phyloP scores from a whole-genome alignment of 2,797 vertebrate species.

The Leuciscus waleckii region DNA sequence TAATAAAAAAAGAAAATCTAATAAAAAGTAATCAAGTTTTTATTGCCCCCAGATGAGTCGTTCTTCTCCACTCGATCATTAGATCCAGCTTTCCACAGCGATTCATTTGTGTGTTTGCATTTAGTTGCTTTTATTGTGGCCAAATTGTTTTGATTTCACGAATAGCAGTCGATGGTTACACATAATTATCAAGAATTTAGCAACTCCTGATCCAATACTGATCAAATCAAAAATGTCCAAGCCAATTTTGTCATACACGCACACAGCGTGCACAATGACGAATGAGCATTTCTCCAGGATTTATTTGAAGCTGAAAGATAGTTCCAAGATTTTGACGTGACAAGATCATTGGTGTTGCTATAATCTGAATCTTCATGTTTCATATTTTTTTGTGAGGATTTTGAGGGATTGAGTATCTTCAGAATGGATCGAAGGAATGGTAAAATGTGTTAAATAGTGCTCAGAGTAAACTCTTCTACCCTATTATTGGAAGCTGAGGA shows the following conservation, averaged over 20 bases:
- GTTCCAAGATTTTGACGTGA: background rate
- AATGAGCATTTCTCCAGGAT: background rate
- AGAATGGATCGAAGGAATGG: background rate
- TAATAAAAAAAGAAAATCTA: slow-evolving; percentile 71
- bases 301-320: background rate
- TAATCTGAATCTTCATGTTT: background rate
- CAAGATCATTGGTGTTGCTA: background rate
- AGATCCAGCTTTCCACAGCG: slow-evolving; percentile 30
- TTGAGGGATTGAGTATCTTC: no score
- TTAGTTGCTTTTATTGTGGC: slow-evolving; percentile 16
- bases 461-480: background rate
- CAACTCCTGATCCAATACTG: slow-evolving; percentile 12
- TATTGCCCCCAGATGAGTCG: slow-evolving; percentile 71
- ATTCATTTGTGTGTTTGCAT: slow-evolving; percentile 29
- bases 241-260: slow-evolving; percentile 24
- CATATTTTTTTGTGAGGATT: background rate
- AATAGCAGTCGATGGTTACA: slow-evolving; percentile 30
- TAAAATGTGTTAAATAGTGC: background rate
- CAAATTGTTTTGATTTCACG: slow-evolving; percentile 43
- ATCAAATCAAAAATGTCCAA: slow-evolving; percentile 28
- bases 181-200: slow-evolving; percentile 43
- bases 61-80: slow-evolving; percentile 24
- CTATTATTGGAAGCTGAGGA: background rate
- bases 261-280: background rate
- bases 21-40: slow-evolving; percentile 76